Evolutionary conservation across 2,113 vertebrate species (phyloP), one percentile per base, ranked within the genome.

Genomic region (Nesoenas mayeri): DNA sequence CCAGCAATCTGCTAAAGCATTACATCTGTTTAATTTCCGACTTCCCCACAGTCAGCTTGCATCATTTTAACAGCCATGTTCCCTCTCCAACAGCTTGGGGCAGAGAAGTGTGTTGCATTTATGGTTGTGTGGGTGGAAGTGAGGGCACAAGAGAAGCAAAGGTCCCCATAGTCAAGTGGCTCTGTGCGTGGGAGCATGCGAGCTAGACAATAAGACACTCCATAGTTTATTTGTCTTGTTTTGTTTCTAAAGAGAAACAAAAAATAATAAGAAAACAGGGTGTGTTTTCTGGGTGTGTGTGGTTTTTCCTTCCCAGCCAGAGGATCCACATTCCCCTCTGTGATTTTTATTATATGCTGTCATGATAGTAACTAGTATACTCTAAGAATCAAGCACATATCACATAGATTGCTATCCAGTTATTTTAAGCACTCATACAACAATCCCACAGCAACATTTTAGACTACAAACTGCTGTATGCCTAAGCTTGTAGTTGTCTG

Each of bases 81-180:
- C 24, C 26, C 36, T 47, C 25, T 71, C 34, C 0, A 0, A 21
- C 1, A 4, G 25, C 29, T 40, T 2, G 0, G 12, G 21, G 21
- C 19, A 80, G n/a, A 70, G 10, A 74, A n/a, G 10, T 24, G 21
- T 11, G 8, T 42, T 61, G n/a, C 22, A n/a, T 36, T 88, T 88
- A 42, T 11, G 15, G 17, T 31, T 1, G 2, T 44, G 51, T 48
- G 38, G 9, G 50, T 72, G 50, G 82, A 14, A 91, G 24, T 18
- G 62, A 64, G 42, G 25, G n/a, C 31, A 53, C 31, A 24, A 11
- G 29, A 75, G n/a, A 80, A 79, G 54, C 50, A 64, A 66, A 80
- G 31, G 16, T 4, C 15, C 3, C 17, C 19, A 6, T 7, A 21
- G 32, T 4, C 8, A 2, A 50, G 54, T 25, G 56, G 72, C 26